Base-by-base conservation (phyloP, 2,113 vertebrate genomes). In the Labrus mixtus region DNA sequence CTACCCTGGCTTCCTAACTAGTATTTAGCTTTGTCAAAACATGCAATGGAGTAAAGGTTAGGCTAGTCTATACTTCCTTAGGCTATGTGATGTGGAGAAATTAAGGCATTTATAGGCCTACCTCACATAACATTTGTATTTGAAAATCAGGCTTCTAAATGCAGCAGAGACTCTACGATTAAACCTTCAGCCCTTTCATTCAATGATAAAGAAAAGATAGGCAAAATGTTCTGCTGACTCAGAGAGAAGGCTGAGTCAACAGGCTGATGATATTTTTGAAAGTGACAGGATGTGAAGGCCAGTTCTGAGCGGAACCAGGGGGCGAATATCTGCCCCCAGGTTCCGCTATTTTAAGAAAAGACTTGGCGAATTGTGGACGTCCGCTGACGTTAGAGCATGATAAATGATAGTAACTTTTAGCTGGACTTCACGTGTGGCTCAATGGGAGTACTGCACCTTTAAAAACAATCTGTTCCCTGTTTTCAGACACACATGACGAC, bases 381-480 rank as follows among this genome's bases (percentile, higher is more conserved):
- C 7, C 45, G 5, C 16, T 15, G 8, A 15, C 11, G 10, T 8
- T 8, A 3, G 16, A 37, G 60, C 53, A 0, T 45, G 45, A 22
- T 50, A 8, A n/a, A 25, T 3, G 29, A 13, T 6, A 17, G 1
- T 22, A 1, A 61, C 1, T 20, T 8, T 8, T 2, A 25, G 15
- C 5, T 11, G 2, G 9, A 22, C 50, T 50, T 51, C 12, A 12
- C 69, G 45, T 37, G 57, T 20, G 3, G 23, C 20, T 68, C 23
- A 17, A 20, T 54, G 7, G 7, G 54, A 59, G 73, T 53, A 17
- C 92, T 92, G 90, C 61, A 50, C 82, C 92, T 94, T 94, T 94
- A 94, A 93, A 75, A 81, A 51, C 68, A 45, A 67, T 58, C 78
- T 36, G 70, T 19, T 84, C 83, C 55, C 58, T 43, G 78, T 23